Evolutionary conservation across 2,113 vertebrate genomes (phyloP).

Genomic region (Erpornis zantholeuca): DNA sequence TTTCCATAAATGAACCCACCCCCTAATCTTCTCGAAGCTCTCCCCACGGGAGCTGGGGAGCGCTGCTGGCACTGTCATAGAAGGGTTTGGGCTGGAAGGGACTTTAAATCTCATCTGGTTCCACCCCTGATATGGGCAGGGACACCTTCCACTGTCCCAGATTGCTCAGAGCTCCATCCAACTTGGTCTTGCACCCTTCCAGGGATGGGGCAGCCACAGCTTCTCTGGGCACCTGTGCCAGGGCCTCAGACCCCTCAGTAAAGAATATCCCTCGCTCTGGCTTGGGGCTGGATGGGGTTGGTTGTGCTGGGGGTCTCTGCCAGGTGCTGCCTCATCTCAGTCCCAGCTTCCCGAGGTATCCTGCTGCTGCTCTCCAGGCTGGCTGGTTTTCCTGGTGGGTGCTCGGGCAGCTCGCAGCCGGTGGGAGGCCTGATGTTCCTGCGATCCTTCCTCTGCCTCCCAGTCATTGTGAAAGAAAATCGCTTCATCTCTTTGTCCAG

Average conservation of each 20-base stretch:
- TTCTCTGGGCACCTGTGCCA: not conserved
- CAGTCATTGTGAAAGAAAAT: not conserved
- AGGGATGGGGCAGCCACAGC: not conserved
- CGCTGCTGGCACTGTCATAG: rapidly evolving
- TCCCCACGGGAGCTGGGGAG: not conserved
- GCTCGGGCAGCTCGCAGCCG: not conserved
- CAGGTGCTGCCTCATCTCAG: rapidly evolving
- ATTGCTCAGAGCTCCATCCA: not conserved
- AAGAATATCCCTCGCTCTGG: rapidly evolving
- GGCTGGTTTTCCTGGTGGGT: not conserved
- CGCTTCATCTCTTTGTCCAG: not conserved
- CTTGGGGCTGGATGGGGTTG: rapidly evolving
- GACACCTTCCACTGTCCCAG: not conserved
- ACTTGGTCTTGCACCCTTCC: not conserved
- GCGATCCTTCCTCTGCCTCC: not conserved
- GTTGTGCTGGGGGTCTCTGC: not conserved
- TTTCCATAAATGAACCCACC: not conserved
- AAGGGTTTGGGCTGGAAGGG: not conserved
- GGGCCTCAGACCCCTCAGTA: too few species aligned
- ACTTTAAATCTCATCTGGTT: too few species aligned
- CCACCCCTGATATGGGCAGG: not conserved
- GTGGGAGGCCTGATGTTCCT: not conserved
- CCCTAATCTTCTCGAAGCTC: not conserved
- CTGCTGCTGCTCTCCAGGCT: not conserved
- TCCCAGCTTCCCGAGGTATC: not conserved